Base-by-base conservation (phyloP, 2,888 invertebrate species). In the Lordiphosa andalusiaca region DNA sequence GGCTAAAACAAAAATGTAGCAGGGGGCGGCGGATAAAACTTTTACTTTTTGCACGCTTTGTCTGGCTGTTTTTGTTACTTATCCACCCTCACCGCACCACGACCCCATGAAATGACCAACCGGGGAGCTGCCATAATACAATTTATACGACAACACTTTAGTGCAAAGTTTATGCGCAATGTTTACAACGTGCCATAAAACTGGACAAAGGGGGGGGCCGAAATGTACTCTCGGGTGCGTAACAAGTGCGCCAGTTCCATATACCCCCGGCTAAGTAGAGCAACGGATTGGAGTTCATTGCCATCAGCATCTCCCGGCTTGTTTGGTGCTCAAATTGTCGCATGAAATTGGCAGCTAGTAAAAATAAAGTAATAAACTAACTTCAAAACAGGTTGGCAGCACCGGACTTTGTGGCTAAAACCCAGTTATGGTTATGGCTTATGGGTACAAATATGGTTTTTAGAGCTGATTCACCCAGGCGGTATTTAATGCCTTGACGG, bases 71-170 rank as follows among this genome's bases (percentile, higher is more conserved):
- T 44, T 33, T 7, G 7, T 21, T 16, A 4, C 10, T 25, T 25
- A 25, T 25, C 6, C 44, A 12, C 38, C 4, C 33, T 40, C 48
- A 25, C 30, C 36, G 23, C 35, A 42, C 49, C 47, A 56, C 40
- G 23, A 51, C 40, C 59, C 47, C 35, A 58, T 58, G 65, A 73
- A 83, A 81, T 77, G 75, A 67, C 77, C 77, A 69, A 69, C 80
- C 60, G 69, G 80, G 80, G 80, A 81, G 75, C 75, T 77, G 81
- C 80, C 81, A 83, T 80, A 80, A 80, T 83, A 83, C 80, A 83
- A 80, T 83, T 80, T 83, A 80, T 80, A 83, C 75, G 83, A 82
- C 83, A 80, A 77, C 80, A 80, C 80, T 80, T 81, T 83, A 83
- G 80, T 80, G 74, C 80, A 77, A 80, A 83, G 77, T 80, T 80